phyloP scores from a whole-genome alignment of 2,797 vertebrate species.

The Enoplosus armatus region DNA sequence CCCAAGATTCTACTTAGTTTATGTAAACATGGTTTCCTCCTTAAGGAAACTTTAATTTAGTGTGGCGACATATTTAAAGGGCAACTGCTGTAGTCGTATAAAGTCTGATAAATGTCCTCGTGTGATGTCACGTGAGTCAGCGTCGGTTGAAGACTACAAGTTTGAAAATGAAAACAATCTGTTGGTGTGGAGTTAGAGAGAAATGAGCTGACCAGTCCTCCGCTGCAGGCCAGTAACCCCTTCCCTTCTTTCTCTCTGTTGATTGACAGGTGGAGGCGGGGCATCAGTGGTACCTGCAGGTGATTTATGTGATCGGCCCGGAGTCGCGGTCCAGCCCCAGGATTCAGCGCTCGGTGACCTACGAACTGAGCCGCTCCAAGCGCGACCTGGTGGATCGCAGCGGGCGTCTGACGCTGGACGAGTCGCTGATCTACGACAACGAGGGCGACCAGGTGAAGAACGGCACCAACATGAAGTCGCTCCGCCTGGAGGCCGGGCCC shows the following conservation, averaged over 20 bases:
- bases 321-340: slow-evolving; percentile 89
- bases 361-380: slow-evolving; percentile 76
- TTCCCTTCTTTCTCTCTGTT: slow-evolving; percentile 1
- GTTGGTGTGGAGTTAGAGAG: no score
- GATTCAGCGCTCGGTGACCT: slow-evolving; percentile 89
- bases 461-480: slow-evolving; percentile 97
- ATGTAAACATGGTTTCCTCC: no score
- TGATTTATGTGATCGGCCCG: slow-evolving; percentile 95
- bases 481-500: slow-evolving; percentile 89
- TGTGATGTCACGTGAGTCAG: no score
- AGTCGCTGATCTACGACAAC: slow-evolving; percentile 97
- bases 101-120: no score
- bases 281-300: slow-evolving; percentile 98
- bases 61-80: no score
- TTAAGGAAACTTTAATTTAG: background rate
- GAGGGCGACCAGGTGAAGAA: slow-evolving; percentile 97
- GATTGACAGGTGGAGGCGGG: slow-evolving; percentile 93
- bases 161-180: no score
- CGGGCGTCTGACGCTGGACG: slow-evolving; percentile 86
- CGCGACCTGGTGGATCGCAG: slow-evolving; percentile 87
- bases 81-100: no score
- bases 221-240: background rate
- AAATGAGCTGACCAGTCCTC: no score
- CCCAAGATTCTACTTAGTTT: background rate
- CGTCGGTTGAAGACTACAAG: no score